These are phyloP conservation scores for Chaenocephalus aceratus DNA, from an alignment of 2,113 vertebrate species.

Conservation along the genomic window DNA sequence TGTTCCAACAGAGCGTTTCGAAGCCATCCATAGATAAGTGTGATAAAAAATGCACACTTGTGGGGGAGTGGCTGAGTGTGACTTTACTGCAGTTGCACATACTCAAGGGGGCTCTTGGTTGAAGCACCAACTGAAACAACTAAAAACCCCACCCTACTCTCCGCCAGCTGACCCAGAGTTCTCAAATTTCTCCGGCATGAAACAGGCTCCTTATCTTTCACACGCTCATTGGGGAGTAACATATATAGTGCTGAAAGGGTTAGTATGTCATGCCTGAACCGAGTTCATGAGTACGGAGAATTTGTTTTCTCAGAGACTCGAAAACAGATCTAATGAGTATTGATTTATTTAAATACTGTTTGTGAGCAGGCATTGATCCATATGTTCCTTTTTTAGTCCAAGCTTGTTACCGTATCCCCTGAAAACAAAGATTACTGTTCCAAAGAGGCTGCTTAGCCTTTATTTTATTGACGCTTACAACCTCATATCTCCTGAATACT, in stretches of 20 bases:
- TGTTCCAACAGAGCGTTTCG: slow-evolving; percentile 11
- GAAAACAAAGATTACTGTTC: slow-evolving; percentile 2
- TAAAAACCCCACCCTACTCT: slow-evolving; percentile 4
- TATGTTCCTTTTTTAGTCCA: slow-evolving; percentile 37
- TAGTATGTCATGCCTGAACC: slow-evolving; percentile 11
- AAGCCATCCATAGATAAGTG: slow-evolving; percentile 22
- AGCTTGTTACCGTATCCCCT: slow-evolving; percentile 18
- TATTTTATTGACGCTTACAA: slow-evolving; percentile 24
- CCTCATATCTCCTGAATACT: slow-evolving; percentile 11
- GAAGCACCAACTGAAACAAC: slow-evolving; percentile 31
- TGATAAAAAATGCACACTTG: slow-evolving; percentile 41
- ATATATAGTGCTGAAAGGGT: slow-evolving; percentile 18
- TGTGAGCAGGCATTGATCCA: slow-evolving; percentile 47
- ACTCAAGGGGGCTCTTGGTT: neutral
- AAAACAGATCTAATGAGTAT: slow-evolving; percentile 65
- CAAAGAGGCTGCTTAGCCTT: slow-evolving; percentile 1
- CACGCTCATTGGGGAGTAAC: slow-evolving; percentile 12
- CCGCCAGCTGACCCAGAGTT: neutral
- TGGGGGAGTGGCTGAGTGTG: neutral
- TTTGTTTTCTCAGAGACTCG: slow-evolving; percentile 41
- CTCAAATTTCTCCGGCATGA: slow-evolving; percentile 22
- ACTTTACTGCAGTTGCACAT: neutral
- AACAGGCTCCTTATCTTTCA: neutral
- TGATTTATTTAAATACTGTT: slow-evolving; percentile 60
- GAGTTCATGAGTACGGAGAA: neutral